Conservation (phyloP, 2,888 invertebrate genomes). For the Rosalia funebris region DNA sequence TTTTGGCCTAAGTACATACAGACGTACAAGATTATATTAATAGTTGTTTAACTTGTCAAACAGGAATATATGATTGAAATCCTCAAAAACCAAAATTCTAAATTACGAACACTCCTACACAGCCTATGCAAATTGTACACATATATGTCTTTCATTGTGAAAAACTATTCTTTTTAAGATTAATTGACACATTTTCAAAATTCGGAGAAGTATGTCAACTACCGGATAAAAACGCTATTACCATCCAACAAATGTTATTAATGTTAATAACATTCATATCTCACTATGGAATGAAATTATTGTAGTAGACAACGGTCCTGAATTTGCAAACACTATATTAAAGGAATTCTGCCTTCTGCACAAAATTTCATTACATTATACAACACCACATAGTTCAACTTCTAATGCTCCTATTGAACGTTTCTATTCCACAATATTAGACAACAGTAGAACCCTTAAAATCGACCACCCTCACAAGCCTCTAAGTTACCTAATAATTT, state of each 20-base stretch:
- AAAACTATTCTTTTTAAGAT: neutral
- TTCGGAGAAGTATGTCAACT: neutral
- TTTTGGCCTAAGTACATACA: too few relatives aligned
- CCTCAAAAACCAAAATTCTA: neutral
- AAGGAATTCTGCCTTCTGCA: too few relatives aligned
- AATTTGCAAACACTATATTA: constrained; percentile 1
- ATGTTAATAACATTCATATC: too few relatives aligned
- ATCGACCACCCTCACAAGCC: neutral
- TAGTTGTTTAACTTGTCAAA: neutral
- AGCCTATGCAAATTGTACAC: neutral
- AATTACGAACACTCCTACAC: neutral
- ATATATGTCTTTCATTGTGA: neutral
- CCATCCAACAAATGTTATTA: too few relatives aligned
- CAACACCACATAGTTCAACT: constrained; percentile 7
- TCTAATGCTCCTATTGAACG: constrained; percentile 18
- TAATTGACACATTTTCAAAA: neutral
- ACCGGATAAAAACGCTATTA: too few relatives aligned
- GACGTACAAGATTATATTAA: too few relatives aligned
- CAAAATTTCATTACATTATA: constrained; percentile 1
- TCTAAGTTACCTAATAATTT: neutral
- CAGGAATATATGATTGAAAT: neutral
- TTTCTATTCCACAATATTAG: constrained; percentile 12
- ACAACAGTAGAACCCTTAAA: constrained; percentile 6
- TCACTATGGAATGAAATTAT: too few relatives aligned
- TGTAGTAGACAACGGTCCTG: constrained; percentile 3